Conservation (phyloP, 2,888 invertebrate genomes). For the Eutolmus rufibarbis region DNA sequence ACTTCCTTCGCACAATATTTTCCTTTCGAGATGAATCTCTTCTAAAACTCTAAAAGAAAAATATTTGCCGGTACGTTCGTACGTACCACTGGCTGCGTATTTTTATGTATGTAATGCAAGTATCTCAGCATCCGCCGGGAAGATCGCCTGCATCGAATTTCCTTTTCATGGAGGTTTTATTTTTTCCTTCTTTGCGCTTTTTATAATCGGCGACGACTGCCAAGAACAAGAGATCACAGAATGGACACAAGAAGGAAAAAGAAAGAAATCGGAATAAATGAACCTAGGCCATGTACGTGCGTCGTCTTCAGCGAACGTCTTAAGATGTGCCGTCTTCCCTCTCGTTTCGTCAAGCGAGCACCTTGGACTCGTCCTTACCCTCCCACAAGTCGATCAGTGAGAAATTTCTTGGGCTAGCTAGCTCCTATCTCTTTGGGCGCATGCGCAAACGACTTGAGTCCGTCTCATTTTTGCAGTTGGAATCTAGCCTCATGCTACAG, state of each 20-base stretch:
- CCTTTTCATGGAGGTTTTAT: slow-evolving; percentile 21
- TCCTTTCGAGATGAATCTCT: slow-evolving; percentile 11
- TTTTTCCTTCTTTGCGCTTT: slow-evolving; percentile 9
- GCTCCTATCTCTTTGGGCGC: neutral
- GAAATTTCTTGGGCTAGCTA: neutral
- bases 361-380: slow-evolving; percentile 3
- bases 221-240: slow-evolving; percentile 33
- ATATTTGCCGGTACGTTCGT: neutral
- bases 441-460: slow-evolving; percentile 4
- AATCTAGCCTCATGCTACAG: slow-evolving; percentile 23
- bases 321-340: neutral
- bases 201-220: slow-evolving; percentile 28
- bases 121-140: slow-evolving; percentile 32
- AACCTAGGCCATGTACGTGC: slow-evolving; percentile 38
- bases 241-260: slow-evolving; percentile 7
- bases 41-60: slow-evolving; percentile 13
- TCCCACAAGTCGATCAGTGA: slow-evolving; percentile 22
- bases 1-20: slow-evolving; percentile 24
- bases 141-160: slow-evolving; percentile 38
- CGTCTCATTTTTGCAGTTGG: slow-evolving; percentile 32
- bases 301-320: neutral
- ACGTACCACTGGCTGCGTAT: slow-evolving; percentile 18
- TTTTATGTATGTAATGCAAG: slow-evolving; percentile 18
- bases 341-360: neutral
- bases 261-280: slow-evolving; percentile 40